Base-by-base conservation (phyloP, 2,797 vertebrate species). In the Paratrypauchen microcephalus region DNA sequence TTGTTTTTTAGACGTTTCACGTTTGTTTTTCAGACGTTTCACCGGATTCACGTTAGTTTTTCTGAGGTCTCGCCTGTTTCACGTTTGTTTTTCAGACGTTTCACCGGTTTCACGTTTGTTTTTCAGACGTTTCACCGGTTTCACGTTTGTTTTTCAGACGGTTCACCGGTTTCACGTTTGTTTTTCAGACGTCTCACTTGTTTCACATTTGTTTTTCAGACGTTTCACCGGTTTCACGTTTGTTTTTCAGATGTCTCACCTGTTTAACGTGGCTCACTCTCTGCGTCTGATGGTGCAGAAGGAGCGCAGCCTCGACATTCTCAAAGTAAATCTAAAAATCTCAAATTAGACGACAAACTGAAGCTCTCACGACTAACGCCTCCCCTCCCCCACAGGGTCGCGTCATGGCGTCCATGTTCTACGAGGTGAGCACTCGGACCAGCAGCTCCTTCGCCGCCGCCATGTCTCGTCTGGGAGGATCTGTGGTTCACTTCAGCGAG, bases 321-420 rank as follows among this genome's bases (percentile, higher is more conserved):
- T 99, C 55, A 99, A 99, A 96, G 97, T 98, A 72, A 47, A n/a
- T 21, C 7, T 41, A 41, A 11, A 81, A 55, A 23, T 18, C 52
- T 21, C 5, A 55, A 2, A 3, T 12, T 41, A 0, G 12, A 2
- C 8, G 9, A 5, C 52, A 21, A 5, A 8, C n/a, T 26, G 2
- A 26, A 26, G n/a, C n/a, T 23, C 8, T 23, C 52, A 13, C 11
- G 1, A 3, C 52, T 55, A 2, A 45, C 11, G 15, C 52, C 9
- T 11, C n/a, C 52, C 52, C 21, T n/a, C 13, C n/a, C 12, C 47
- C 48, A 0, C 85, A 98, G 97, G 97, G 97, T 1, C 97, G 95
- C 36, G 95, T 99, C 74, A 98, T 99, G 97, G 97, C 95, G 0
- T 97, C 94, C 86, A 98, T 99, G 96, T 99, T 99, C 90, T 99